phyloP scores from a whole-genome alignment of 2,888 invertebrate species.

The Drosophila pegasa region DNA sequence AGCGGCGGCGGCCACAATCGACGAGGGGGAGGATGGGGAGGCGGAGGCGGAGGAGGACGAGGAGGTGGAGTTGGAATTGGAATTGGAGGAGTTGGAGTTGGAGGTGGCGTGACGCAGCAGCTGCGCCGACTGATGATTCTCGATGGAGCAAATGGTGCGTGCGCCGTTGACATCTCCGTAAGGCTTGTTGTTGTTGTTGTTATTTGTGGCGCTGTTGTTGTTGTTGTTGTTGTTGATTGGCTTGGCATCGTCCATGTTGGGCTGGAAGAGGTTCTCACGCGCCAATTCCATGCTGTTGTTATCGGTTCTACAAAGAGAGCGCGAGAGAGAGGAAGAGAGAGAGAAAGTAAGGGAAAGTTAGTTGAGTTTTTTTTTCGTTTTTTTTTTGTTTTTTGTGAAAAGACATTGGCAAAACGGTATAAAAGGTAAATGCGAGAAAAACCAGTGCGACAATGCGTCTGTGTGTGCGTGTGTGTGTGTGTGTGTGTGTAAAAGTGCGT shows the following conservation, averaged over 20 bases:
- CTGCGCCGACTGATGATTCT: conserved; percentile 66
- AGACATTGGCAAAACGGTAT: conserved; percentile 33
- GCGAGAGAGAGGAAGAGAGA: conserved; percentile 47
- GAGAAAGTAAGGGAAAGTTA: conserved; percentile 78
- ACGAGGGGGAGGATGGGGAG: neutral
- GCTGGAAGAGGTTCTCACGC: conserved; percentile 84
- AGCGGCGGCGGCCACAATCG: conserved; percentile 4
- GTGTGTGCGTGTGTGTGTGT: neutral
- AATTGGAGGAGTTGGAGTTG: neutral
- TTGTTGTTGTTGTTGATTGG: conserved; percentile 58
- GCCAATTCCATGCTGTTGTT: conserved; percentile 76
- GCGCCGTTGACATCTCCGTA: conserved; percentile 29
- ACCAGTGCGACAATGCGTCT: conserved; percentile 39
- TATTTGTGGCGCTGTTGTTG: conserved; percentile 35
- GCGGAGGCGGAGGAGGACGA: neutral
- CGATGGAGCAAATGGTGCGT: conserved; percentile 66
- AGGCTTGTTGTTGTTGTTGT: conserved; percentile 33
- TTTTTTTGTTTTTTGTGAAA: conserved; percentile 38
- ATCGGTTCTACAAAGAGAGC: conserved; percentile 70
- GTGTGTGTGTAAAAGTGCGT: conserved; percentile 3
- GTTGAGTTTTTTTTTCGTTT: conserved; percentile 40
- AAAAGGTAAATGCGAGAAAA: conserved; percentile 58
- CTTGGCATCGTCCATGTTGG: conserved; percentile 78
- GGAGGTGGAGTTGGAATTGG: neutral
- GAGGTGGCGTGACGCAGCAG: conserved; percentile 34